Percentiles rank a stretch among this genome's conserved stretches.
phyloP scores from a whole-genome alignment of 2,888 invertebrate genomes.

The Dioctria linearis region DNA sequence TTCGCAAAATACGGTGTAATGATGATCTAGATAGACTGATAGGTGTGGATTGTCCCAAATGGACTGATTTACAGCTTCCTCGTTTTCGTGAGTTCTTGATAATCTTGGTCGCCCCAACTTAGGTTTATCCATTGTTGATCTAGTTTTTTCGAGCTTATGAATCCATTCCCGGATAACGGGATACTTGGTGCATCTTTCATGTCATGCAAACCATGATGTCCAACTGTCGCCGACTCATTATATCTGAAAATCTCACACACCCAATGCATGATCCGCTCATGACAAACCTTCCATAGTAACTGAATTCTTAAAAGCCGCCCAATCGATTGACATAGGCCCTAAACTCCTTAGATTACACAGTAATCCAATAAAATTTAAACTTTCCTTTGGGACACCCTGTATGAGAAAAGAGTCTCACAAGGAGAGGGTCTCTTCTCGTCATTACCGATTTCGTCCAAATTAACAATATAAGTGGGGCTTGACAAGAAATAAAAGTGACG shows the following conservation, averaged over 20 bases:
- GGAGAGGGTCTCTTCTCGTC: no score
- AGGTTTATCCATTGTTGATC: not conserved
- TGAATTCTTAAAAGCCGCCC: not conserved
- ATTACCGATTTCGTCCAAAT: no score
- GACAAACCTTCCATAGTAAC: not conserved
- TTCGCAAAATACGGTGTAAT: not conserved
- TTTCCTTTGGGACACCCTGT: no score
- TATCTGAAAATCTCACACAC: no score
- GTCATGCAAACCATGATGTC: not conserved
- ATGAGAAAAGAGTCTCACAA: no score
- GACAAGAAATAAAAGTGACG: no score
- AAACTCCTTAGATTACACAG: not conserved
- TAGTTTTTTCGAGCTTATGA: no score
- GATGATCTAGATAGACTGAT: not conserved
- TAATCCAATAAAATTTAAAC: no score
- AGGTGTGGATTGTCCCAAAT: not conserved
- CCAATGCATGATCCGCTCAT: not conserved
- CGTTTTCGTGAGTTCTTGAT: slow-evolving; percentile 1
- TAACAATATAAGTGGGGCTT: no score
- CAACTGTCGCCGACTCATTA: no score
- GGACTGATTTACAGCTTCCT: not conserved
- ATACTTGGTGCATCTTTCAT: not conserved
- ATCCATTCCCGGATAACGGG: not conserved
- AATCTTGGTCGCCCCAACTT: not conserved
- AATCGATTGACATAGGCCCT: not conserved